Base-by-base conservation (phyloP, 2,888 invertebrate species). In the Zeuzera pyrina region DNA sequence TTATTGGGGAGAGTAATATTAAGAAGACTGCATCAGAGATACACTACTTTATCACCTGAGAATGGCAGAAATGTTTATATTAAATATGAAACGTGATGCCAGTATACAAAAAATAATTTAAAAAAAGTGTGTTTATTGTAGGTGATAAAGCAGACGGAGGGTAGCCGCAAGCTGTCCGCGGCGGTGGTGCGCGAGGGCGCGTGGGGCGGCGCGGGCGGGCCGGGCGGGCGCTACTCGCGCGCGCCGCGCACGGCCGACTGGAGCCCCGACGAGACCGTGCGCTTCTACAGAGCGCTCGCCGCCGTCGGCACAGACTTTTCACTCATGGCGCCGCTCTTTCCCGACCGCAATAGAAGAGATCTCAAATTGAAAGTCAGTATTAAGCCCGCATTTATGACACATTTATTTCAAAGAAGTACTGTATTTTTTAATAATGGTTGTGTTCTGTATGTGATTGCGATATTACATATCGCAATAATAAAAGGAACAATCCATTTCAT, bases 251-350 rank as follows among this genome's bases (percentile, higher is more conserved):
- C 91, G 0, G 89, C 88, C 32, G 91, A 91, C 25, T 95, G 95
- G 95, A 72, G 77, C 5, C 84, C 88, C 19, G 85, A 86, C 36
- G 95, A 97, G 58, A 97, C 96, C 0, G 79, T 93, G n/a, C 90
- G 91, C 44, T 97, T 97, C 74, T 98, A 96, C 73, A 88, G 92
- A 51, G 95, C 95, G 1, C 73, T 98, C 6, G 94, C 93, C 48
- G 91, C 91, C 5, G 87, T 97, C 30, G 97, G 97, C 0, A 95
- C 97, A 0, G 97, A 98, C 81, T 98, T 98, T 71, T 89, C 93
- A 3, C 73, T 96, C 31, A 97, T 98, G 94, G 86, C 89, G 38
- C 87, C 89, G 30, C 74, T 94, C 24, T 96, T 97, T 74, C 91
- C 94, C 0, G 88, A 88, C 24, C 85, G 97, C 36, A 89, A 88